Evolutionary conservation across 2,797 vertebrate species (phyloP).

Genomic region (Caiman crocodilus): DNA sequence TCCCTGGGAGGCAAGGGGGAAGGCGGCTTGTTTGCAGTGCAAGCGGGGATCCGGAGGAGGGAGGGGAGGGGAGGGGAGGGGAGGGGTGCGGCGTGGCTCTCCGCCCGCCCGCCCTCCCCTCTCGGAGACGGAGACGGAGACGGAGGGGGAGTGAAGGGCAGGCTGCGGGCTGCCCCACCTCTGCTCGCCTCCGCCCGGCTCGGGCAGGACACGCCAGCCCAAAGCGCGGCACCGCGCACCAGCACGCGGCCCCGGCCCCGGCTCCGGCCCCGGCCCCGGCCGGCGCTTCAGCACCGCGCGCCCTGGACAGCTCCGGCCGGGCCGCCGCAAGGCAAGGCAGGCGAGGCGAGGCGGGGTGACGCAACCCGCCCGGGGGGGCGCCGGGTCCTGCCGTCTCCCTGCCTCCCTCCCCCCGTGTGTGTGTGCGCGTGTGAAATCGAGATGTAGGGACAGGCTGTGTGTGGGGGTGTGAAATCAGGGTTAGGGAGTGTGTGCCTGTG

Average conservation of each 20-base stretch:
- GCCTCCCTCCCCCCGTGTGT: too few species aligned
- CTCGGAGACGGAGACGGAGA: slow-evolving; percentile 15
- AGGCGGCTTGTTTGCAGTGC: slow-evolving; percentile 75
- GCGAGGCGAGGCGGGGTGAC: slow-evolving; percentile 49
- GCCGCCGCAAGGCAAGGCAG: slow-evolving; percentile 77
- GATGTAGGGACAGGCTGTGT: background rate
- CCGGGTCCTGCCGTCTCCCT: too few species aligned
- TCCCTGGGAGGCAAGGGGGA: slow-evolving; percentile 74
- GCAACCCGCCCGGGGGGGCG: slow-evolving; percentile 40
- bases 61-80: slow-evolving; percentile 22
- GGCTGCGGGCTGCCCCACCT: slow-evolving; percentile 48
- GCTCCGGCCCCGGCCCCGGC: slow-evolving; percentile 69
- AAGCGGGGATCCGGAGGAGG: slow-evolving; percentile 66
- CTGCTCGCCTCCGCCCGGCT: too few species aligned
- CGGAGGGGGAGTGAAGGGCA: background rate
- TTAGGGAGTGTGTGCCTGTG: too few species aligned
- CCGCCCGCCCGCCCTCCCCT: slow-evolving; percentile 36
- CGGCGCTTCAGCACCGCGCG: slow-evolving; percentile 92
- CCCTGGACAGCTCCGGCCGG: slow-evolving; percentile 93
- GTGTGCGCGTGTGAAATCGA: too few species aligned
- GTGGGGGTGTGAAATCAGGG: background rate
- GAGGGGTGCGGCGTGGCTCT: slow-evolving; percentile 66
- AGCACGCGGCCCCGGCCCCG: slow-evolving; percentile 59
- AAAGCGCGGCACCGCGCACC: too few species aligned
- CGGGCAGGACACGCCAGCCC: too few species aligned